Percentiles rank a stretch among this genome's conserved stretches.
These are phyloP conservation scores for Gonocerus acuteangulatus DNA, from an alignment of 2,888 invertebrate genomes.

Conservation along the genomic window DNA sequence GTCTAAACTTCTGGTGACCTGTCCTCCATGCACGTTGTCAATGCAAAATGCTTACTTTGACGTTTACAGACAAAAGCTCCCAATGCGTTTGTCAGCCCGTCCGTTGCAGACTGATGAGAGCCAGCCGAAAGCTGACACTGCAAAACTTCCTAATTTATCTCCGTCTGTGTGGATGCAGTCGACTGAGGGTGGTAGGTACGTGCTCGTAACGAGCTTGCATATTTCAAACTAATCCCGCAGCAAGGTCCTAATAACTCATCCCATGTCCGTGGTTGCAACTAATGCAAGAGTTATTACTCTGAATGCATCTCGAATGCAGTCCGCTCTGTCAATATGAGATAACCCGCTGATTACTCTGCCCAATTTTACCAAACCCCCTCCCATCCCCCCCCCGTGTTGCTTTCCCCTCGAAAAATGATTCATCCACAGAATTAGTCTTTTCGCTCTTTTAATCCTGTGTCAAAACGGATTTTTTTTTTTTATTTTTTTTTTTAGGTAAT, in stretches of 20 bases:
- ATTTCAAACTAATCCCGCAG: slow-evolving; percentile 1
- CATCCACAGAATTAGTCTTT: slow-evolving; percentile 8
- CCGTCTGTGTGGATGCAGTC: neutral
- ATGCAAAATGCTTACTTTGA: too few relatives aligned
- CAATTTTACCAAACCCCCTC: neutral
- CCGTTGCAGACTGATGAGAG: neutral
- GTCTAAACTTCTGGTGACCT: too few relatives aligned
- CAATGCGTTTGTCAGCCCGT: too few relatives aligned
- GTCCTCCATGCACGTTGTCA: too few relatives aligned
- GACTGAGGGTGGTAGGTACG: neutral
- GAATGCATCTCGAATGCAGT: slow-evolving; percentile 6
- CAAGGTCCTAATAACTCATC: neutral
- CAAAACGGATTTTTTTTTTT: neutral
- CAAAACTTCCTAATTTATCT: neutral
- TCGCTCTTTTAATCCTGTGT: neutral
- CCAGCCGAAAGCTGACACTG: slow-evolving; percentile 6
- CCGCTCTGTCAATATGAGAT: slow-evolving; percentile 13
- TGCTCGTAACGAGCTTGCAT: slow-evolving; percentile 12
- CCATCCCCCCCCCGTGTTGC: neutral
- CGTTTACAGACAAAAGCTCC: too few relatives aligned
- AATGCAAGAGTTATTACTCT: slow-evolving; percentile 10
- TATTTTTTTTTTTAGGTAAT: too few relatives aligned
- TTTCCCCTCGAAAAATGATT: neutral
- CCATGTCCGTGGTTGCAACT: neutral
- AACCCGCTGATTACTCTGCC: slow-evolving; percentile 4